phyloP scores from a whole-genome alignment of 2,113 vertebrate genomes.

The Macrotus californicus region DNA sequence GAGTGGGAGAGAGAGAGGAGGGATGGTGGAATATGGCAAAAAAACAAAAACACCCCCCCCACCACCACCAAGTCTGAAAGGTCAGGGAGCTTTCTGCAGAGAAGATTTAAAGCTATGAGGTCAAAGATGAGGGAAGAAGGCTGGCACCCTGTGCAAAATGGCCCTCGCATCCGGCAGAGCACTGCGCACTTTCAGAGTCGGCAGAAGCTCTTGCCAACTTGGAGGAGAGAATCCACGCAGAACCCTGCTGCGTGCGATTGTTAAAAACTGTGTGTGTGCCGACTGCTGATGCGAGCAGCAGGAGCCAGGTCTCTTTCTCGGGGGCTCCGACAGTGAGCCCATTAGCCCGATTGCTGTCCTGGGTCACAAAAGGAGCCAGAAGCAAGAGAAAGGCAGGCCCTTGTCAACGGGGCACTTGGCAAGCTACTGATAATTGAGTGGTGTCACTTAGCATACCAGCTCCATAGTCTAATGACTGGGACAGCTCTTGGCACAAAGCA shows the following conservation, averaged over 20 bases:
- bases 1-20: not conserved
- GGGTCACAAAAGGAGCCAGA: not conserved
- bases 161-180: not conserved
- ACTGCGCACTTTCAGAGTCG: not conserved
- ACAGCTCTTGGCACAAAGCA: not conserved
- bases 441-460: not conserved
- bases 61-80: not conserved
- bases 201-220: not conserved
- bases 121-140: not conserved
- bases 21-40: not conserved
- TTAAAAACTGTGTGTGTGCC: not conserved
- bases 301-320: not conserved
- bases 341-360: not conserved
- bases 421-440: not conserved
- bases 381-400: not conserved
- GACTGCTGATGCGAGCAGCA: not conserved
- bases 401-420: not conserved
- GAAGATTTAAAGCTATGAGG: not conserved
- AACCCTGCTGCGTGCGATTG: not conserved
- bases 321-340: not conserved
- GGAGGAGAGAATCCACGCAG: not conserved
- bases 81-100: not conserved
- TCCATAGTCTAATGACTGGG: not conserved
- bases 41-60: not conserved
- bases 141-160: not conserved